These are phyloP conservation scores for Cacatua alba DNA, from an alignment of 2,113 vertebrate species.

Conservation along the genomic window DNA sequence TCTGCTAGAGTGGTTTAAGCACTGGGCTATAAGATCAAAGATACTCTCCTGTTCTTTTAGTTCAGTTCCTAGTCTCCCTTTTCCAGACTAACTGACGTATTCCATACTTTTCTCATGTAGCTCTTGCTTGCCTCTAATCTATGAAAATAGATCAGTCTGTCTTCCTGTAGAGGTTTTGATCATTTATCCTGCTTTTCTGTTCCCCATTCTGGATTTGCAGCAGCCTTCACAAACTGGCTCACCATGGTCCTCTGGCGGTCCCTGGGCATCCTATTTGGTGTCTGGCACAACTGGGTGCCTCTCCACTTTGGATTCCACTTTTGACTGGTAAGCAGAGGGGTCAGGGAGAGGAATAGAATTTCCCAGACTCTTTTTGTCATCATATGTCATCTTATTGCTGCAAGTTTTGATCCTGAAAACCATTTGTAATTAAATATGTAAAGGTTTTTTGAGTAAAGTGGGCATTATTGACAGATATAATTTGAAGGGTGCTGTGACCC, in stretches of 20 bases:
- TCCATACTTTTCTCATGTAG: neutral
- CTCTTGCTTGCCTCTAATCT: neutral
- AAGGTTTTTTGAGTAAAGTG: neutral
- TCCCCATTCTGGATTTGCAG: neutral
- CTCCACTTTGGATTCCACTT: neutral
- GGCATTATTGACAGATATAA: neutral
- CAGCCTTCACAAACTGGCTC: neutral
- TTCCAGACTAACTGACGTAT: neutral
- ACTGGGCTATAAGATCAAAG: neutral
- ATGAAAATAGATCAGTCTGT: neutral
- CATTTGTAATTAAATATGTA: neutral
- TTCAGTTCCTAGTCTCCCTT: neutral
- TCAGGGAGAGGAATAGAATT: neutral
- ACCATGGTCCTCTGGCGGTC: neutral
- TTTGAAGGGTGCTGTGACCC: neutral
- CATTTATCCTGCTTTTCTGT: neutral
- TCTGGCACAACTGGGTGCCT: neutral
- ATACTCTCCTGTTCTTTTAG: neutral
- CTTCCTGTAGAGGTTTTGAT: neutral
- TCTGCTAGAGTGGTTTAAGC: neutral
- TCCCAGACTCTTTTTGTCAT: neutral
- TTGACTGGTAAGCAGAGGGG: neutral
- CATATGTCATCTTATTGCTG: neutral
- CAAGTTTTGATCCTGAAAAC: neutral
- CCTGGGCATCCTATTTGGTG: neutral